Evolutionary conservation across 1,140 invertebrate species (phyloP).

Genomic region (Cydia pomonella): DNA sequence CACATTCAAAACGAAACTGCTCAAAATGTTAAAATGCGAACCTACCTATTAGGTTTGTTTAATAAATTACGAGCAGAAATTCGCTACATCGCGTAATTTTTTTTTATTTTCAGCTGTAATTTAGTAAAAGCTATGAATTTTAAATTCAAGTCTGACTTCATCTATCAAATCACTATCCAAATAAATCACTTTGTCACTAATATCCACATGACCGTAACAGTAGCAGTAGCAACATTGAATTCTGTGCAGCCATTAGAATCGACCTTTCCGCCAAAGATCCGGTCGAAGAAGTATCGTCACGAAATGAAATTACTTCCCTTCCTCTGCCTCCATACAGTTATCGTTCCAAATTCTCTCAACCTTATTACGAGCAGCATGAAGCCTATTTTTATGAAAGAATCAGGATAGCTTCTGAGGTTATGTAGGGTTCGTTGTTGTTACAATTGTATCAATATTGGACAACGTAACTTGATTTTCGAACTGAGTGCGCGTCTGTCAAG

Average conservation of each 20-base stretch:
- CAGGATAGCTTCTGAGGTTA: slow-evolving; percentile 61
- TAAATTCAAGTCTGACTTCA: background rate
- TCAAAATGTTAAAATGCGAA: no score
- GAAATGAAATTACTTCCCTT: slow-evolving; percentile 29
- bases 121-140: no score
- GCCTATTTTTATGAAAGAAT: slow-evolving; percentile 49
- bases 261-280: slow-evolving; percentile 30
- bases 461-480: slow-evolving; percentile 71
- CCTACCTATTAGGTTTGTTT: no score
- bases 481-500: slow-evolving; percentile 57
- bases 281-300: slow-evolving; percentile 26
- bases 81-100: no score
- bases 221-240: background rate
- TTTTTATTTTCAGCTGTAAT: no score
- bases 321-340: background rate
- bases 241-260: background rate
- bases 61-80: no score
- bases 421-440: slow-evolving; percentile 64
- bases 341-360: background rate
- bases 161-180: background rate
- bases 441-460: slow-evolving; percentile 75
- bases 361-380: background rate
- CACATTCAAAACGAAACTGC: no score
- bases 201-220: slow-evolving; percentile 15
- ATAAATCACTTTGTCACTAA: slow-evolving; percentile 19